These are phyloP conservation scores for Phortica magna DNA, from an alignment of 2,888 invertebrate species.

Conservation along the genomic window DNA sequence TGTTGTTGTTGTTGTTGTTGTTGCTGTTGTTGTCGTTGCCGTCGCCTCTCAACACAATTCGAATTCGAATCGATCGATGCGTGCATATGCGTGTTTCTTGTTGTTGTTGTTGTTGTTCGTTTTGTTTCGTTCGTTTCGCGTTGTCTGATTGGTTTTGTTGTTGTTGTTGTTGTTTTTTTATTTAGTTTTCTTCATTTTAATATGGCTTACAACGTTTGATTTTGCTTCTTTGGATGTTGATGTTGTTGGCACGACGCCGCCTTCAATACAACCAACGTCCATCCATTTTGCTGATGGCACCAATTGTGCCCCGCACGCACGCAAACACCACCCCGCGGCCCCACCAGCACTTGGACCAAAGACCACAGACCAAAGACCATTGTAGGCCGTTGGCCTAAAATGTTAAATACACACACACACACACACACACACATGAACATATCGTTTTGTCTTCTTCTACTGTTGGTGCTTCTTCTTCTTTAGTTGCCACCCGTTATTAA, in stretches of 20 bases:
- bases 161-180: neutral
- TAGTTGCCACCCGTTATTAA: conserved; percentile 62
- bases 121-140: neutral
- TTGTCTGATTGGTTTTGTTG: conserved; percentile 18
- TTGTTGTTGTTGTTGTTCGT: conserved; percentile 5
- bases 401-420: no score
- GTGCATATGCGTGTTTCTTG: neutral
- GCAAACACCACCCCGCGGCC: no score
- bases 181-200: neutral
- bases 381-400: conserved; percentile 73
- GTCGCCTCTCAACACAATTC: neutral
- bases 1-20: neutral
- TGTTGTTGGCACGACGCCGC: conserved; percentile 35
- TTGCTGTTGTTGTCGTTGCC: neutral
- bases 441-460: neutral
- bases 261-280: neutral
- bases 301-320: conserved; percentile 46
- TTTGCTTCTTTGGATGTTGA: neutral
- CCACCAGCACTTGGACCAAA: no score
- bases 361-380: conserved; percentile 46
- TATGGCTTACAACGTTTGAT: neutral
- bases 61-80: neutral
- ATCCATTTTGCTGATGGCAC: neutral
- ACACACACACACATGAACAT: no score
- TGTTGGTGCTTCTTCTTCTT: conserved; percentile 27